Conservation (phyloP, 2,888 invertebrate genomes). For the Clostera curtula region DNA sequence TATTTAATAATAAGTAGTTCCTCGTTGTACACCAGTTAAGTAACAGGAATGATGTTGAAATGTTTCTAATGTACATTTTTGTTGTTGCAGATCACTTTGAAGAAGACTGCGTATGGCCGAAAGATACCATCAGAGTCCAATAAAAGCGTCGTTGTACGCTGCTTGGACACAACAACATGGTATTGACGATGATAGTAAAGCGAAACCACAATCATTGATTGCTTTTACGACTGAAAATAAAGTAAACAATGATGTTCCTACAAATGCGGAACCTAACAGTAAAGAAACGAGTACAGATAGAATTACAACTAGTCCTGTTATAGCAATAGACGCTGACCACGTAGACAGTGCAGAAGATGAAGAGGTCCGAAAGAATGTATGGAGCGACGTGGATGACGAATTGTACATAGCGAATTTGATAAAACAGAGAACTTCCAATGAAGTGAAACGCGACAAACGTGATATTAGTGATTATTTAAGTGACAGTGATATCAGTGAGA, state of each 20-base stretch:
- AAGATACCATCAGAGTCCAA: conserved; percentile 56
- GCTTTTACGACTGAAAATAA: conserved; percentile 26
- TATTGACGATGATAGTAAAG: conserved; percentile 28
- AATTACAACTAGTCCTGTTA: conserved; percentile 34
- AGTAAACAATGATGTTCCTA: conserved; percentile 17
- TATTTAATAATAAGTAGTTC: conserved; percentile 69
- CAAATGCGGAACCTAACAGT: conserved; percentile 11
- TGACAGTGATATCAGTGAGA: conserved; percentile 66
- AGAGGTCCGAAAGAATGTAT: conserved; percentile 59
- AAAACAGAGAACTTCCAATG: conserved; percentile 62
- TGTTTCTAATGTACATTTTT: conserved; percentile 23
- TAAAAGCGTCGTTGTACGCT: conserved; percentile 62
- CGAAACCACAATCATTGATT: conserved; percentile 23
- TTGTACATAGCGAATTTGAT: conserved; percentile 67
- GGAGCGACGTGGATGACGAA: conserved; percentile 68
- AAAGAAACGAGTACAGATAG: too few relatives aligned
- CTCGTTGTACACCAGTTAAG: conserved; percentile 37
- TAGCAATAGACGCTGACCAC: conserved; percentile 38
- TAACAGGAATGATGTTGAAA: conserved; percentile 31
- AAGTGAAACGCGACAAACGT: conserved; percentile 61
- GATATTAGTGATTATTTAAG: conserved; percentile 50
- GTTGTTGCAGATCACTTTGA: conserved; percentile 60
- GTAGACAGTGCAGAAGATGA: conserved; percentile 40
- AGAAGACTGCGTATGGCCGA: conserved; percentile 69
- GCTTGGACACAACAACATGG: conserved; percentile 53